These are phyloP conservation scores for Jaculus jaculus DNA, from an alignment of 2,113 vertebrate species.

Conservation along the genomic window DNA sequence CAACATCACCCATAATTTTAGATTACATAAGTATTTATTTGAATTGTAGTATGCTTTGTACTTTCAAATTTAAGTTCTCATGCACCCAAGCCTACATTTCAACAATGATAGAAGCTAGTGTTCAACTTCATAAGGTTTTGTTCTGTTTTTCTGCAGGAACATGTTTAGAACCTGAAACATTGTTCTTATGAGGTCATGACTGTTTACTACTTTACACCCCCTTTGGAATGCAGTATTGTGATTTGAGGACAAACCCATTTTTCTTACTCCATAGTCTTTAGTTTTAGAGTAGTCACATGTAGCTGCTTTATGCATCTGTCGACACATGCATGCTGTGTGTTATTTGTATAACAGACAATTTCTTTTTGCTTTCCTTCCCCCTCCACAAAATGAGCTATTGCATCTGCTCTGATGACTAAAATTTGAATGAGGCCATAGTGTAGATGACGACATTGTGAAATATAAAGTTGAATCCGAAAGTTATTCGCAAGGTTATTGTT, in stretches of 20 bases:
- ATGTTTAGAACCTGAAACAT: conserved; percentile 1
- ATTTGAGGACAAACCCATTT: background rate
- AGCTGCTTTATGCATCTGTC: background rate
- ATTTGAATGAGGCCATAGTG: background rate
- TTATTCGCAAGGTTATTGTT: background rate
- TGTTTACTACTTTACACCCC: conserved; percentile 8
- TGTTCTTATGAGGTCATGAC: background rate
- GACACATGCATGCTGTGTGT: background rate
- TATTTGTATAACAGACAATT: background rate
- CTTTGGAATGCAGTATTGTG: background rate
- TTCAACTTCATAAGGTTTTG: background rate
- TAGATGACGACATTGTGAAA: background rate
- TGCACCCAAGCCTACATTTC: background rate
- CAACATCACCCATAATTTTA: background rate
- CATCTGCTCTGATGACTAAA: background rate
- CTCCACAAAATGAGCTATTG: background rate
- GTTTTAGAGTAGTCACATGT: background rate
- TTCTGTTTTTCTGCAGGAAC: background rate
- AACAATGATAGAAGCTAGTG: background rate
- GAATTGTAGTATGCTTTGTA: conserved; percentile 13
- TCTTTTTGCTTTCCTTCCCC: background rate
- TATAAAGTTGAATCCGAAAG: background rate
- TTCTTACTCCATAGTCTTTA: background rate
- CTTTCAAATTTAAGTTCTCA: conserved; percentile 25
- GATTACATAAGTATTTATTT: conserved; percentile 21